Percentiles rank a stretch among this genome's conserved stretches.
Evolutionary conservation across 2,113 vertebrate genomes (phyloP).

Genomic region (Felis chaus): DNA sequence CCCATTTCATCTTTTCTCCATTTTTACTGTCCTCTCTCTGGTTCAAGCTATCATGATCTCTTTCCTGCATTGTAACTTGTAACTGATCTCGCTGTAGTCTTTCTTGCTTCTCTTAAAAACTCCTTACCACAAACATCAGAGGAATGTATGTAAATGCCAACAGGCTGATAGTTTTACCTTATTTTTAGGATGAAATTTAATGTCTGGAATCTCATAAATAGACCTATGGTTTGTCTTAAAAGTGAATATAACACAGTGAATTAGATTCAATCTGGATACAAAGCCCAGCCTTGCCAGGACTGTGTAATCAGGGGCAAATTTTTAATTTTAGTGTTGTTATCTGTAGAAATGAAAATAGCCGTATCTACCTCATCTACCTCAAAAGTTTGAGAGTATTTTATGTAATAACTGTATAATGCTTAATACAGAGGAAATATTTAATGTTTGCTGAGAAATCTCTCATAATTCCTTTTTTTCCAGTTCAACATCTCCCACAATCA

Average conservation of each 20-base stretch:
- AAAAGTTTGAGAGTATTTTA: neutral
- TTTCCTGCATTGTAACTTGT: neutral
- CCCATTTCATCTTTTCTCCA: neutral
- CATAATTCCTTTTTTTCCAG: neutral
- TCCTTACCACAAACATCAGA: neutral
- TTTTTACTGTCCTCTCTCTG: neutral
- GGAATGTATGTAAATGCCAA: neutral
- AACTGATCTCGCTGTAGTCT: too few relatives aligned
- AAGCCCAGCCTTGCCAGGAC: neutral
- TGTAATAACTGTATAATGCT: neutral
- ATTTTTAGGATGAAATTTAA: neutral
- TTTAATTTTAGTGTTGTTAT: neutral
- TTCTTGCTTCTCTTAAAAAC: neutral
- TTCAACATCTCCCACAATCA: neutral
- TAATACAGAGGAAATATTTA: neutral
- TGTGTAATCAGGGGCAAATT: neutral
- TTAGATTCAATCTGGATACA: neutral
- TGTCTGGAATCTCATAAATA: neutral
- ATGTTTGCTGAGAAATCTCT: neutral
- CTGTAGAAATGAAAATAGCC: neutral
- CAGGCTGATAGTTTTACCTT: neutral
- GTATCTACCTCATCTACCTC: neutral
- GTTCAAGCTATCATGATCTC: neutral
- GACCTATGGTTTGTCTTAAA: neutral
- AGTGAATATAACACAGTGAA: neutral